Percentiles rank a stretch among this genome's conserved stretches.
Evolutionary conservation across 2,113 vertebrate genomes (phyloP).

Genomic region (Labeo rohita): DNA sequence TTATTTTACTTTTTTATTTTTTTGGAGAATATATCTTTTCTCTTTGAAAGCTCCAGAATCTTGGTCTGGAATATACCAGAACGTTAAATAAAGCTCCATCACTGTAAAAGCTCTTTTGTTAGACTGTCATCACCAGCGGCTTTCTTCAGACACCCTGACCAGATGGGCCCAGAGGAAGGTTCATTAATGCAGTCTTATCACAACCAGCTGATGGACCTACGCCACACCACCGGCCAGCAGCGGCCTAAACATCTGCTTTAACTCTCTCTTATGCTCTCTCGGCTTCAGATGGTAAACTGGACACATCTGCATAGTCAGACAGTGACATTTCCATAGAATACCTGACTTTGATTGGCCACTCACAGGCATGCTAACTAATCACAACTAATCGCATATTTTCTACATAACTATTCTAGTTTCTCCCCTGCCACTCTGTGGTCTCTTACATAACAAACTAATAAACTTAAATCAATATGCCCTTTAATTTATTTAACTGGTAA

Average conservation of each 20-base stretch:
- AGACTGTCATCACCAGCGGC: slow-evolving; percentile 37
- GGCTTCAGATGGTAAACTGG: neutral
- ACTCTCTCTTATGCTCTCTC: neutral
- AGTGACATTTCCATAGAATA: neutral
- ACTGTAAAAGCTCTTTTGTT: slow-evolving; percentile 22
- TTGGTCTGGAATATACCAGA: slow-evolving; percentile 23
- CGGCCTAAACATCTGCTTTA: slow-evolving; percentile 43
- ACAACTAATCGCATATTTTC: neutral
- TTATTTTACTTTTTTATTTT: neutral
- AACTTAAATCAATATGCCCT: neutral
- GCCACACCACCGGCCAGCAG: slow-evolving; percentile 26
- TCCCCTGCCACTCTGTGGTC: neutral
- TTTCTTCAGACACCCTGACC: slow-evolving; percentile 36
- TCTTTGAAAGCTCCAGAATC: neutral
- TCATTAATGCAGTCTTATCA: slow-evolving; percentile 51
- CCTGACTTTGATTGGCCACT: neutral
- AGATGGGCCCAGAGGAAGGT: slow-evolving; percentile 14
- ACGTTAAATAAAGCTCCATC: slow-evolving; percentile 25
- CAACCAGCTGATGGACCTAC: slow-evolving; percentile 49
- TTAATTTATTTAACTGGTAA: neutral
- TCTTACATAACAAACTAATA: neutral
- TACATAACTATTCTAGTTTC: neutral
- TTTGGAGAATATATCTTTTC: neutral
- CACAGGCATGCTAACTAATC: neutral
- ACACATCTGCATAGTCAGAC: slow-evolving; percentile 3